phyloP scores from a whole-genome alignment of 2,113 vertebrate species.

The Pollimyrus isidori region DNA sequence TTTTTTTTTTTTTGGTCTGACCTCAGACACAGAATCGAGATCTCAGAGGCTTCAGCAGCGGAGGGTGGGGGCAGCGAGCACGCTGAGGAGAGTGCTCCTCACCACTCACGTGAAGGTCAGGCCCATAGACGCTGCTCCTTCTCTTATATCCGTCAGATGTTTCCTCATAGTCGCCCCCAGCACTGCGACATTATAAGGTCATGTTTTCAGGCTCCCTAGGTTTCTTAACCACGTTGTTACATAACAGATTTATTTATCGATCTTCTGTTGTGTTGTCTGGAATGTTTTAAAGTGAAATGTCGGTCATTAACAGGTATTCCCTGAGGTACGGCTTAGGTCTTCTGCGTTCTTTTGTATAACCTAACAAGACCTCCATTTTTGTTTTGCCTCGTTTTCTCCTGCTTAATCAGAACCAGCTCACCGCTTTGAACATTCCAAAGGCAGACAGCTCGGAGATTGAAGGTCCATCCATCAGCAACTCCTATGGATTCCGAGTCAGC shows the following conservation, averaged over 20 bases:
- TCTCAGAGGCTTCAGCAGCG: constrained; percentile 67
- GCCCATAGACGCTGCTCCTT: background rate
- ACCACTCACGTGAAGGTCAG: constrained; percentile 84
- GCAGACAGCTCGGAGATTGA: constrained; percentile 88
- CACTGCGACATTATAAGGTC: background rate
- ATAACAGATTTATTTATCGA: background rate
- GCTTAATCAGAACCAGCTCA: constrained; percentile 77
- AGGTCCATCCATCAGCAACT: constrained; percentile 87
- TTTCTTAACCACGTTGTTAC: background rate
- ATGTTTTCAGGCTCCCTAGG: background rate
- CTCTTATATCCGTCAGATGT: background rate
- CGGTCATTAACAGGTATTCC: background rate
- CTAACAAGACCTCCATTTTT: background rate
- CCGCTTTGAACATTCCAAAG: constrained; percentile 69
- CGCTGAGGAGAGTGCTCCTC: constrained; percentile 76
- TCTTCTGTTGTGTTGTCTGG: background rate
- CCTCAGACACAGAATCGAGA: constrained; percentile 57
- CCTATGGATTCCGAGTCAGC: constrained; percentile 94
- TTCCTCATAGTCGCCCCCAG: background rate
- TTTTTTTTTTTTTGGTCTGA: background rate
- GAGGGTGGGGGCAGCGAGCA: constrained; percentile 61
- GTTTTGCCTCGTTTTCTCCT: background rate
- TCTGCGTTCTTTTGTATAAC: background rate
- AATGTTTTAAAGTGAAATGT: background rate
- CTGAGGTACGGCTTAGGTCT: background rate